Evolutionary conservation across 2,797 vertebrate species (phyloP).

Genomic region (Etheostoma nigrum): DNA sequence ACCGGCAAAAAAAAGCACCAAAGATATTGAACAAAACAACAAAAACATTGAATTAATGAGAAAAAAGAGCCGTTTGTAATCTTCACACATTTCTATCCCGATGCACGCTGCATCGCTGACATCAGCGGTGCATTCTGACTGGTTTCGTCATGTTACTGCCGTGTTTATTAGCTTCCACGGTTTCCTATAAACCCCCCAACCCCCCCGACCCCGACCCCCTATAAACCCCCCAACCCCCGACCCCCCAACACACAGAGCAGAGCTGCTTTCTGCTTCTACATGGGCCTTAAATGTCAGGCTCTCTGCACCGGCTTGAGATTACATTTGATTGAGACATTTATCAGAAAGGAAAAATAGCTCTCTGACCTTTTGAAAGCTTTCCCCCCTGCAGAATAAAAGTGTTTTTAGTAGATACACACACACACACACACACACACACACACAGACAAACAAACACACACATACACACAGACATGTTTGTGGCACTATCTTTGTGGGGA

Average conservation of each 20-base stretch:
- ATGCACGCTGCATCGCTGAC: too few species aligned
- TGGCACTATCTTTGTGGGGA: too few species aligned
- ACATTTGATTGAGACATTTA: conserved; percentile 71
- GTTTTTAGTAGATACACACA: conserved; percentile 36
- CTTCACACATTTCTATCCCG: too few species aligned
- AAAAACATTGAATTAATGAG: too few species aligned
- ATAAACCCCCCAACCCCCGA: too few species aligned
- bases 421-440: not conserved
- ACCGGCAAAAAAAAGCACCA: too few species aligned
- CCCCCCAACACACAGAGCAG: not conserved
- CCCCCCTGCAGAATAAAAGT: not conserved
- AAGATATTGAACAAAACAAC: too few species aligned
- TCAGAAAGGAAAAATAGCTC: conserved; percentile 47
- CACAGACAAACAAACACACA: not conserved
- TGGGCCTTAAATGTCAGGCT: conserved; percentile 61
- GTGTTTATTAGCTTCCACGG: conserved; percentile 12
- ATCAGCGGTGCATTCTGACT: not conserved
- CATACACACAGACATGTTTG: too few species aligned
- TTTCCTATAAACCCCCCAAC: not conserved
- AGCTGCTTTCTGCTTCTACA: not conserved
- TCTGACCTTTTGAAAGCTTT: conserved; percentile 65
- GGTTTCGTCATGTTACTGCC: not conserved
- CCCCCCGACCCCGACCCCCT: too few species aligned
- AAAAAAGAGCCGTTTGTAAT: too few species aligned
- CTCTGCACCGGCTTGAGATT: conserved; percentile 43